Conservation (phyloP, 2,888 invertebrate genomes). For the Leucoma salicis region DNA sequence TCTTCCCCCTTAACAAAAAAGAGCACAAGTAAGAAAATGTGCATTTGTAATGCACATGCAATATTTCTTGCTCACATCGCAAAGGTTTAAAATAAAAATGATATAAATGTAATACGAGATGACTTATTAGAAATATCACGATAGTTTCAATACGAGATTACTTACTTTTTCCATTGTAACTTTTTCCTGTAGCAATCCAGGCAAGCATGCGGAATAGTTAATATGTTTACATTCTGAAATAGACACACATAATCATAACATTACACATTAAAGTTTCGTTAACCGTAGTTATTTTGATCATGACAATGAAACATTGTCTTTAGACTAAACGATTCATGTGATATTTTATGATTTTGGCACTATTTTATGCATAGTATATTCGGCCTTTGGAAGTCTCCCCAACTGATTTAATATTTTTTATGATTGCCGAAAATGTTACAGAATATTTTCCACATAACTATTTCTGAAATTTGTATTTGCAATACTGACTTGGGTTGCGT, state of each 20-base stretch:
- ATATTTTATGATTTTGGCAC: neutral
- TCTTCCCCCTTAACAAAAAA: too few relatives aligned
- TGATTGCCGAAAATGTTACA: too few relatives aligned
- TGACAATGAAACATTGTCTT: neutral
- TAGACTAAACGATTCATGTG: too few relatives aligned
- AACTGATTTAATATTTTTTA: neutral
- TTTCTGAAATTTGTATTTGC: too few relatives aligned
- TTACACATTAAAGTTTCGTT: conserved; percentile 7
- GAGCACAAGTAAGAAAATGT: too few relatives aligned
- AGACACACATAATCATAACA: conserved; percentile 12
- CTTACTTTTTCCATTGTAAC: conserved; percentile 98
- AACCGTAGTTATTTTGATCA: neutral
- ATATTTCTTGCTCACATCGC: too few relatives aligned
- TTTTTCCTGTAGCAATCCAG: conserved; percentile 86
- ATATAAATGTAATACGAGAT: too few relatives aligned
- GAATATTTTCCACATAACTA: too few relatives aligned
- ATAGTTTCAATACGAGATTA: conserved; percentile 43
- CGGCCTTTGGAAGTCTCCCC: too few relatives aligned
- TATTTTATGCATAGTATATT: neutral
- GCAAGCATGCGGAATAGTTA: conserved; percentile 63
- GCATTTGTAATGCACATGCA: too few relatives aligned
- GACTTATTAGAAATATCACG: too few relatives aligned
- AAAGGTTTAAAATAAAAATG: too few relatives aligned
- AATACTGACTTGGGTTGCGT: conserved; percentile 74
- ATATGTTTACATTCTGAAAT: conserved; percentile 39